Conservation (phyloP, 2,888 invertebrate genomes). For the Amiota communis region DNA sequence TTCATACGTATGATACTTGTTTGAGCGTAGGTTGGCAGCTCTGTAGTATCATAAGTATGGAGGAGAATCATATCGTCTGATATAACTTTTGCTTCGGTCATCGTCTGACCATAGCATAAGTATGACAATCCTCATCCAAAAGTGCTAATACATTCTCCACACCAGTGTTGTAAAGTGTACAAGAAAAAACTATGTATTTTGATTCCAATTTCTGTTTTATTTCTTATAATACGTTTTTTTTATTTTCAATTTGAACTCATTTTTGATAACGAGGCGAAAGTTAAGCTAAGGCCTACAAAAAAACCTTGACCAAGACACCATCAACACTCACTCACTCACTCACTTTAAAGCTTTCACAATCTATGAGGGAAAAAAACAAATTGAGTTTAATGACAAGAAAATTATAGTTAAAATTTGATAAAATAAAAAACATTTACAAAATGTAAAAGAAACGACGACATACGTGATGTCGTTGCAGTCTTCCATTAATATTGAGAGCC, state of each 20-base stretch:
- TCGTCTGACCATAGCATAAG: too few species aligned
- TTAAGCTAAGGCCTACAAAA: constrained; percentile 43
- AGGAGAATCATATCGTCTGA: too few species aligned
- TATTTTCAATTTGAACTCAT: constrained; percentile 5
- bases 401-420: constrained; percentile 24
- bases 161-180: constrained; percentile 27
- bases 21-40: too few species aligned
- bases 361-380: not conserved
- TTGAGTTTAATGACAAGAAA: constrained; percentile 27
- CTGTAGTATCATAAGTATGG: too few species aligned
- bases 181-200: not conserved
- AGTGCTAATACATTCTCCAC: constrained; percentile 7
- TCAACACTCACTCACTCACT: too few species aligned
- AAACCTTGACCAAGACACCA: not conserved
- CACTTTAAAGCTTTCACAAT: constrained; percentile 59
- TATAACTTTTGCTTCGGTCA: too few species aligned
- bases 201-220: not conserved
- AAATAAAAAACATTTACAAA: not conserved
- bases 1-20: too few species aligned
- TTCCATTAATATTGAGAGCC: not conserved
- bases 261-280: constrained; percentile 64
- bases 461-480: not conserved
- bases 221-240: not conserved
- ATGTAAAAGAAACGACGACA: not conserved
- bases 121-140: too few species aligned